These are phyloP conservation scores for Microctenopoma lineatum DNA, from an alignment of 2,797 vertebrate species.

Conservation along the genomic window DNA sequence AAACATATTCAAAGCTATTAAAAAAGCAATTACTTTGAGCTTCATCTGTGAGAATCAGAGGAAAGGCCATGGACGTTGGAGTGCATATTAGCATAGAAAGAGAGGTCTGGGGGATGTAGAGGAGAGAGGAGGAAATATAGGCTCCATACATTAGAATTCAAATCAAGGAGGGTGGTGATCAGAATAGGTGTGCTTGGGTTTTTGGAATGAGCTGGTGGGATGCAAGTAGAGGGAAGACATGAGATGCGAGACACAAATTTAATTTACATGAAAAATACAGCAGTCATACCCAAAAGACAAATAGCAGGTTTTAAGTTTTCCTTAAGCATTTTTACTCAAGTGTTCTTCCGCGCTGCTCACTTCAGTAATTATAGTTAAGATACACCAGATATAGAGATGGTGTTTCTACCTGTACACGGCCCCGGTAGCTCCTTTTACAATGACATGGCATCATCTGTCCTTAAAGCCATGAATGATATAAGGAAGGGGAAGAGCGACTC, in stretches of 20 bases:
- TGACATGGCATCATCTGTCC: no score
- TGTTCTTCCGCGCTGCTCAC: neutral
- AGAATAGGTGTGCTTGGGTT: slow-evolving; percentile 41
- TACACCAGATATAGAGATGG: neutral
- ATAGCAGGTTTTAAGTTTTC: slow-evolving; percentile 40
- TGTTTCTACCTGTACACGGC: slow-evolving; percentile 7
- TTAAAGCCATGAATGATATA: no score
- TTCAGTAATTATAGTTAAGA: slow-evolving; percentile 7
- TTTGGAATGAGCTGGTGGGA: slow-evolving; percentile 29
- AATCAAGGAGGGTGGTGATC: slow-evolving; percentile 16
- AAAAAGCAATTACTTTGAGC: slow-evolving; percentile 69
- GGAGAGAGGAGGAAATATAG: slow-evolving; percentile 15
- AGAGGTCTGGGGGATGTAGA: slow-evolving; percentile 18
- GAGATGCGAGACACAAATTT: slow-evolving; percentile 38
- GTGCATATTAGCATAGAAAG: slow-evolving; percentile 26
- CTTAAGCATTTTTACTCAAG: slow-evolving; percentile 2
- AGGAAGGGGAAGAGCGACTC: neutral
- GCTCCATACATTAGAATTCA: slow-evolving; percentile 7
- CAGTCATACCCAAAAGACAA: slow-evolving; percentile 29
- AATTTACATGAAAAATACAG: slow-evolving; percentile 42
- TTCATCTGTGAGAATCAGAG: slow-evolving; percentile 45
- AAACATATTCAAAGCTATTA: slow-evolving; percentile 63
- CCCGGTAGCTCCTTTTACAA: neutral
- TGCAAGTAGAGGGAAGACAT: slow-evolving; percentile 30
- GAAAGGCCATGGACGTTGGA: slow-evolving; percentile 45